phyloP scores from a whole-genome alignment of 2,113 vertebrate genomes.

The Ophthalmolycus amberensis region DNA sequence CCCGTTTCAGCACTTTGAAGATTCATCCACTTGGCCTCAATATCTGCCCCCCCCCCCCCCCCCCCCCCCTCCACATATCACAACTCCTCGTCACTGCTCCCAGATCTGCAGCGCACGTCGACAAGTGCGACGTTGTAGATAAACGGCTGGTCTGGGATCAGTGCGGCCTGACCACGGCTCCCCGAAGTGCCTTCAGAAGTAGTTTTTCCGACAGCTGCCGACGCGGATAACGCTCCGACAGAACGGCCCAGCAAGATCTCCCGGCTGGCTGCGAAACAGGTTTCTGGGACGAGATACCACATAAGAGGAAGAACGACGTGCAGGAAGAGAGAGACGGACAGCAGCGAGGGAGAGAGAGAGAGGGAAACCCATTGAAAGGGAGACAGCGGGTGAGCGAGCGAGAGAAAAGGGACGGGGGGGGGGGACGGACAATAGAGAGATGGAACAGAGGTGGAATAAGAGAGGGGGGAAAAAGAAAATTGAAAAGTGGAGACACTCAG shows the following conservation, averaged over 20 bases:
- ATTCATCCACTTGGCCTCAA: conserved; percentile 53
- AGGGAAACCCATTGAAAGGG: conserved; percentile 1
- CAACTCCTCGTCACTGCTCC: conserved; percentile 18
- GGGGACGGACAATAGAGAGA: conserved; percentile 30
- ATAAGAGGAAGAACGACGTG: conserved; percentile 42
- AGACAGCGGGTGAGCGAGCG: conserved; percentile 12
- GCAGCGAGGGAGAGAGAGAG: conserved; percentile 5
- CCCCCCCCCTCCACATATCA: neutral
- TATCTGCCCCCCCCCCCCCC: neutral
- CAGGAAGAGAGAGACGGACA: conserved; percentile 31
- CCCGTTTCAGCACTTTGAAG: conserved; percentile 61
- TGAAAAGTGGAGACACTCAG: conserved; percentile 59
- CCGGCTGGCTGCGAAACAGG: conserved; percentile 33
- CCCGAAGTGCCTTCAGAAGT: conserved; percentile 58
- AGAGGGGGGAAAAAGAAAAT: conserved; percentile 39
- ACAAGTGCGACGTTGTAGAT: conserved; percentile 65
- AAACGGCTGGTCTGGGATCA: conserved; percentile 71
- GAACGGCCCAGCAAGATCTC: conserved; percentile 52
- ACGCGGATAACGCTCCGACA: conserved; percentile 61
- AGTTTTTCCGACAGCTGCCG: conserved; percentile 63
- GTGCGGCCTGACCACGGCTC: conserved; percentile 37
- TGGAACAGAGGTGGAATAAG: conserved; percentile 24
- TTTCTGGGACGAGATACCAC: conserved; percentile 65
- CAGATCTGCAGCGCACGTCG: conserved; percentile 20
- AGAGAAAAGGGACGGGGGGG: neutral